These are phyloP conservation scores for Apis cerana DNA, from an alignment of 1,140 invertebrate genomes.

Conservation along the genomic window DNA sequence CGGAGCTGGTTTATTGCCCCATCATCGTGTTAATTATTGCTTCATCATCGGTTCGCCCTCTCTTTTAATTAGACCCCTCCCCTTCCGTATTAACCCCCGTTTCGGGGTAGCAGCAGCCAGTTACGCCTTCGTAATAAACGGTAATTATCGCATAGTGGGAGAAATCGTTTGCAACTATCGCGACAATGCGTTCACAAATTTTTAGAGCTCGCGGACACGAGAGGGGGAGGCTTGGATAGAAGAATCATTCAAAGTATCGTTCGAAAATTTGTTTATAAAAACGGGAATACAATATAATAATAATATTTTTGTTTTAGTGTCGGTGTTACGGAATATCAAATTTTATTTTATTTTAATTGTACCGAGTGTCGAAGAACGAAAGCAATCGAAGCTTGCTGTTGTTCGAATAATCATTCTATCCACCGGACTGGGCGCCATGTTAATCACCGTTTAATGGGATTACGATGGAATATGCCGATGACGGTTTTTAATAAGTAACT, in stretches of 20 bases:
- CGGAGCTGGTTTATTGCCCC: slow-evolving; percentile 64
- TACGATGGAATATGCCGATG: slow-evolving; percentile 26
- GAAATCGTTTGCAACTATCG: background rate
- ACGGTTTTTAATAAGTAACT: slow-evolving; percentile 42
- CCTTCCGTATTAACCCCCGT: slow-evolving; percentile 36
- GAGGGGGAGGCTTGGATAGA: too few relatives aligned
- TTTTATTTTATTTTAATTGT: background rate
- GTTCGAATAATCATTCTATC: slow-evolving; percentile 11
- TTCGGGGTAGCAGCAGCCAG: slow-evolving; percentile 14
- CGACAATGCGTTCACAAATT: background rate
- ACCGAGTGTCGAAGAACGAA: background rate
- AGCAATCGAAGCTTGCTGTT: background rate
- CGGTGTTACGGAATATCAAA: too few relatives aligned
- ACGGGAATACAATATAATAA: too few relatives aligned
- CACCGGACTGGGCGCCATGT: slow-evolving; percentile 7
- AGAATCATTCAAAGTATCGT: too few relatives aligned
- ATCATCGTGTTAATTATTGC: slow-evolving; percentile 67
- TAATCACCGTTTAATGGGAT: slow-evolving; percentile 42
- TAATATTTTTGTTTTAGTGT: too few relatives aligned
- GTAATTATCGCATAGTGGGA: slow-evolving; percentile 34
- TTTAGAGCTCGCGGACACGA: too few relatives aligned
- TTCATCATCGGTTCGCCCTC: slow-evolving; percentile 57
- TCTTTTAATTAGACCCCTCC: slow-evolving; percentile 57
- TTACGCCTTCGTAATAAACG: slow-evolving; percentile 46
- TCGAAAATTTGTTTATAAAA: too few relatives aligned